Conservation (phyloP, 2,888 invertebrate genomes). For the Drosophila antonietae region DNA sequence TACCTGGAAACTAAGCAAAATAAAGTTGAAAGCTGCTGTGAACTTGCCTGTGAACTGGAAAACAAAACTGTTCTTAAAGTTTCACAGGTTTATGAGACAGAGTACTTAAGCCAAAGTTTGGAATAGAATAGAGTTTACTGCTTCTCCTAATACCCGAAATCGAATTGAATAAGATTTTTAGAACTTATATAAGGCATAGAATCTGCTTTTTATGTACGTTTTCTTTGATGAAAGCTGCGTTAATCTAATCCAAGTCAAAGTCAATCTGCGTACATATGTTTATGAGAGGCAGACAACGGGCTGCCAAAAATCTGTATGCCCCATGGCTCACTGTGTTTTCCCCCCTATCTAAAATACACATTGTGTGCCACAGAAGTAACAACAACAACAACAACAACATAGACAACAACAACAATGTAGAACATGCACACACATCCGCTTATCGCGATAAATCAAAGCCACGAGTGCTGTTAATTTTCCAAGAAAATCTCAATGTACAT, state of each 20-base stretch:
- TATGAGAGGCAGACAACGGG: constrained; percentile 39
- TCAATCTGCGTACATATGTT: constrained; percentile 71
- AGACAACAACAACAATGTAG: constrained; percentile 40
- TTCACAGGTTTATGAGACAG: not conserved
- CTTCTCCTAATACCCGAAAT: not conserved
- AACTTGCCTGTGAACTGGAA: not conserved
- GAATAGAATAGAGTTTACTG: not conserved
- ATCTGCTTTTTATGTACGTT: constrained; percentile 6
- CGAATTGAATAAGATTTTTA: not conserved
- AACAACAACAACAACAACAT: constrained; percentile 16
- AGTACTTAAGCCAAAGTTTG: not conserved
- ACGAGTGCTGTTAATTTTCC: constrained; percentile 80
- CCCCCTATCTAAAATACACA: constrained; percentile 24
- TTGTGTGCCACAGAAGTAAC: constrained; percentile 17
- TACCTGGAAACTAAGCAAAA: constrained; percentile 8
- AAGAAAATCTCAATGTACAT: constrained; percentile 57
- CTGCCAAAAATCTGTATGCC: constrained; percentile 37
- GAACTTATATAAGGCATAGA: not conserved
- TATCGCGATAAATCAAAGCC: constrained; percentile 79
- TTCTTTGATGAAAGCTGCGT: constrained; percentile 43
- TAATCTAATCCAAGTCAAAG: constrained; percentile 69
- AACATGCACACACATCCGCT: constrained; percentile 59
- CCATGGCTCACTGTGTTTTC: not conserved
- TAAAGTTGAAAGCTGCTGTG: constrained; percentile 24
- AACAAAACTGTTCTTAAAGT: constrained; percentile 6